These are phyloP conservation scores for Grammomys dolichurus DNA, from an alignment of 2,113 vertebrate species.

Conservation along the genomic window DNA sequence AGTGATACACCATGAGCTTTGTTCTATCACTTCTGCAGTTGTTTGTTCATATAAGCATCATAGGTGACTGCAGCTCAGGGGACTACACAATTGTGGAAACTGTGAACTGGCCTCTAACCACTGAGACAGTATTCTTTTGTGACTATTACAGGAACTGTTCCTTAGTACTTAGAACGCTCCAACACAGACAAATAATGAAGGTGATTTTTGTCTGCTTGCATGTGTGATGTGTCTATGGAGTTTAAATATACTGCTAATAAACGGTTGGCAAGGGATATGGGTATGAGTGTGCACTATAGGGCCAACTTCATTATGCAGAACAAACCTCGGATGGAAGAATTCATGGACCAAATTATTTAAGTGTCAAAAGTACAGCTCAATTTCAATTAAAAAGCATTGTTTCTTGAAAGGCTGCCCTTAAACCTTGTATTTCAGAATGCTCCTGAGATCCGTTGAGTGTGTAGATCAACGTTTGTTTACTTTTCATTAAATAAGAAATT, in stretches of 20 bases:
- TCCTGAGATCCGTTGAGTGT: conserved; percentile 45
- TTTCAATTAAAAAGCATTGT: conserved; percentile 75
- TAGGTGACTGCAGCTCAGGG: conserved; percentile 62
- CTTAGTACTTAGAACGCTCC: conserved; percentile 67
- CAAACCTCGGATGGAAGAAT: conserved; percentile 54
- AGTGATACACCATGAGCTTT: conserved; percentile 55
- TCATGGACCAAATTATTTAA: not conserved
- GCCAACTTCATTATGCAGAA: conserved; percentile 66
- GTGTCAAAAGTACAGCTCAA: conserved; percentile 42
- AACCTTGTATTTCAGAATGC: conserved; percentile 53
- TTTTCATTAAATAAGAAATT: conserved; percentile 75
- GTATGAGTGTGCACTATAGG: not conserved
- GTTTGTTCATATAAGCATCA: conserved; percentile 67
- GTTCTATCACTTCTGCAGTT: conserved; percentile 59
- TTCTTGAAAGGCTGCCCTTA: conserved; percentile 67
- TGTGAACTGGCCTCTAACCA: conserved; percentile 75
- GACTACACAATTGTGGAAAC: conserved; percentile 63
- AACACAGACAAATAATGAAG: conserved; percentile 60
- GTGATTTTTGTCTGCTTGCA: not conserved
- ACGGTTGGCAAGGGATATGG: not conserved
- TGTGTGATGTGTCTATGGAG: not conserved
- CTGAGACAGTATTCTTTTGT: conserved; percentile 70
- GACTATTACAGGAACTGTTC: conserved; percentile 73
- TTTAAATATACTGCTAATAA: conserved; percentile 23
- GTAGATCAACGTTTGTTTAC: conserved; percentile 62